phyloP scores from a whole-genome alignment of 2,797 vertebrate genomes.

The Prunella strophiata region DNA sequence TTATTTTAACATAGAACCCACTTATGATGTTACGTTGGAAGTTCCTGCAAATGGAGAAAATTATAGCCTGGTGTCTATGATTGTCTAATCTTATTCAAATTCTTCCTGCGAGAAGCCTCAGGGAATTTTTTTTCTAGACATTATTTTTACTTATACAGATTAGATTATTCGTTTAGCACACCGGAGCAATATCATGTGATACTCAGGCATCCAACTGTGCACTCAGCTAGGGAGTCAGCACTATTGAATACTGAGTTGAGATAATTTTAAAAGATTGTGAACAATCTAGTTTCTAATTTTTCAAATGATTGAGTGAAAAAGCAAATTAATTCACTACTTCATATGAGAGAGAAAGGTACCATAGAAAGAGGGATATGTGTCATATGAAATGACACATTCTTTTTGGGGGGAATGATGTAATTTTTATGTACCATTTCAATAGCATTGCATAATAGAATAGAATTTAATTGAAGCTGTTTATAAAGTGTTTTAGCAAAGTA shows the following conservation, averaged over 20 bases:
- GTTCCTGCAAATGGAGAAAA: not conserved
- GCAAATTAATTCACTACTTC: not conserved
- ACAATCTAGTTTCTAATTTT: not conserved
- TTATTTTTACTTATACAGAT: not conserved
- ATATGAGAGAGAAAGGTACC: not conserved
- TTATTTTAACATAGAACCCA: not conserved
- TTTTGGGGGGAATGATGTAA: rapidly evolving
- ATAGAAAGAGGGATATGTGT: not conserved
- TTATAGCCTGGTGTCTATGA: not conserved
- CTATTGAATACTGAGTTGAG: not conserved
- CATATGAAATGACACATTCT: not conserved
- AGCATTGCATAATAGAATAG: not conserved
- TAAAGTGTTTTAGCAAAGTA: not conserved
- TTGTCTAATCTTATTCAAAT: not conserved
- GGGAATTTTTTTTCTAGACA: not conserved
- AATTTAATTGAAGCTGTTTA: not conserved
- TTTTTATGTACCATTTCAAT: not conserved
- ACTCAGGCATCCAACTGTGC: not conserved
- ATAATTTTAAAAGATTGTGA: not conserved
- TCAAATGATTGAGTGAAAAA: not conserved
- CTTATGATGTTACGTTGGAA: not conserved
- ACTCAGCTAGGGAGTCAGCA: not conserved
- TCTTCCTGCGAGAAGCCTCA: not conserved
- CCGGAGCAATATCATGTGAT: not conserved
- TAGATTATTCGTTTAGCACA: not conserved